Conservation (phyloP, 2,797 vertebrate genomes). For the Stomatorhinus walkeri region DNA sequence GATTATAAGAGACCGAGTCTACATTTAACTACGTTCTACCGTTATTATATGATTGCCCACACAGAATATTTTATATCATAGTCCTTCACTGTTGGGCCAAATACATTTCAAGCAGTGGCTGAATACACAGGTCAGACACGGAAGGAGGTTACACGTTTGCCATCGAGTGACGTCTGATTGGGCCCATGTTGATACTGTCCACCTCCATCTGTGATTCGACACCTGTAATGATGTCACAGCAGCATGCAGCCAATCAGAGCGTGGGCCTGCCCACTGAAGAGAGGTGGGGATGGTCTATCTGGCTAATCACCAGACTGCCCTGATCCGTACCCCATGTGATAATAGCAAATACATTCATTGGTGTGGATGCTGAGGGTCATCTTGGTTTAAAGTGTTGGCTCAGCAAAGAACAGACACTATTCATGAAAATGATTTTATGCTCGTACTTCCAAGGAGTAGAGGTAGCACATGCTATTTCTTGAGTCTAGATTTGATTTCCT, state of each 20-base stretch:
- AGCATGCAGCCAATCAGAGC: not conserved
- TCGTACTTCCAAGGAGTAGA: too few relatives aligned
- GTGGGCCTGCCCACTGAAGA: not conserved
- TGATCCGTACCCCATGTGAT: not conserved
- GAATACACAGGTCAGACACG: not conserved
- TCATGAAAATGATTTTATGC: not conserved
- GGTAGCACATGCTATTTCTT: not conserved
- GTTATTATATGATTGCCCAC: not conserved
- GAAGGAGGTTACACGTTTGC: not conserved
- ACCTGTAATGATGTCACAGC: not conserved
- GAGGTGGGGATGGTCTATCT: not conserved
- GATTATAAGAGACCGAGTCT: constrained; percentile 16
- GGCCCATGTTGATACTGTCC: not conserved
- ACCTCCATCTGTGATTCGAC: not conserved
- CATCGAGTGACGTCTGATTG: not conserved
- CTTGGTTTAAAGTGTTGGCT: not conserved
- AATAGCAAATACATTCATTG: not conserved
- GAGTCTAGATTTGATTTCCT: not conserved
- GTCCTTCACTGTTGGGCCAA: not conserved
- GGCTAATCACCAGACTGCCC: not conserved
- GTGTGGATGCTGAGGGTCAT: not conserved
- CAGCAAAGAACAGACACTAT: not conserved
- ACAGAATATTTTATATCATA: not conserved
- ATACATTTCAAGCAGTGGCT: not conserved
- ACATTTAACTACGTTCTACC: not conserved